These are phyloP conservation scores for Triplophysa tibetana DNA, from an alignment of 2,113 vertebrate genomes.

Conservation along the genomic window DNA sequence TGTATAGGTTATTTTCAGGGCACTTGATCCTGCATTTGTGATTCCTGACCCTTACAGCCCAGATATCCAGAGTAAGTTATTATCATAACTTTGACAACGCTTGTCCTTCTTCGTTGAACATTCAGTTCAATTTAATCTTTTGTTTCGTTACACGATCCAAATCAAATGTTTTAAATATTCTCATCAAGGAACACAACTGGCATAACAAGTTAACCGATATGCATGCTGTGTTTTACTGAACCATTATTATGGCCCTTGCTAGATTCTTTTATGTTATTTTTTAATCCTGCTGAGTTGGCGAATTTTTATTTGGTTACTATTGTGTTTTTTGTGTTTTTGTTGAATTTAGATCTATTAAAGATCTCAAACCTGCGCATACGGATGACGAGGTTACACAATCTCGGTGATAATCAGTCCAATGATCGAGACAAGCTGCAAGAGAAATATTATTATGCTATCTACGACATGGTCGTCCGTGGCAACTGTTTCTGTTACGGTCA, in stretches of 20 bases:
- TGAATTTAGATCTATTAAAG: conserved; percentile 84
- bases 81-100: background rate
- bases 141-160: no score
- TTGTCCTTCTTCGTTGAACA: no score
- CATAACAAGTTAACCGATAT: no score
- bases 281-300: background rate
- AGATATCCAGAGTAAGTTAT: conserved; percentile 80
- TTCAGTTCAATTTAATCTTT: no score
- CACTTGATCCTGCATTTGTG: conserved; percentile 83
- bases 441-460: conserved; percentile 96
- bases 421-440: conserved; percentile 88
- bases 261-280: background rate
- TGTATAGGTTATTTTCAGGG: conserved; percentile 82
- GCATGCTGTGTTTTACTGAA: no score
- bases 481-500: conserved; percentile 99
- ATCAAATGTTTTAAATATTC: no score
- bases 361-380: conserved; percentile 93
- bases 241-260: no score
- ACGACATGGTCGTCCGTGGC: conserved; percentile 94
- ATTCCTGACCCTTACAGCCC: conserved; percentile 85
- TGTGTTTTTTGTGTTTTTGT: conserved; percentile 1
- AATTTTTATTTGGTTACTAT: background rate
- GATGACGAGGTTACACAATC: conserved; percentile 87
- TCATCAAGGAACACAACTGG: no score
- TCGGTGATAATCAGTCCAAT: conserved; percentile 93